These are phyloP conservation scores for Brienomyrus longianalis DNA, from an alignment of 2,113 vertebrate genomes.

Conservation along the genomic window DNA sequence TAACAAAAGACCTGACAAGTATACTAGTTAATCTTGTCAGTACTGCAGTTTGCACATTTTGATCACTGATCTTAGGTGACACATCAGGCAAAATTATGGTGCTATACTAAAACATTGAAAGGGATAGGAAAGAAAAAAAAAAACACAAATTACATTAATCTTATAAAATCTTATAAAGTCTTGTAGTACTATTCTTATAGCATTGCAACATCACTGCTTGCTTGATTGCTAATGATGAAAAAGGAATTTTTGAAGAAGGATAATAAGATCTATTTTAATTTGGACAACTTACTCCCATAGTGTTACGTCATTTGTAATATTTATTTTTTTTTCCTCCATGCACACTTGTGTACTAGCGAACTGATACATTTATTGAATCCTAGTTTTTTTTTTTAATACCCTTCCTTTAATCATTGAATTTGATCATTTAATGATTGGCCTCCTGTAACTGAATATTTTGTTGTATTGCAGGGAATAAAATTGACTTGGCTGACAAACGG, in stretches of 20 bases:
- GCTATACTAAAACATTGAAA: background rate
- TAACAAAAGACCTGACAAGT: background rate
- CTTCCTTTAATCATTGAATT: background rate
- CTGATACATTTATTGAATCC: background rate
- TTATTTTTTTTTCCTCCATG: background rate
- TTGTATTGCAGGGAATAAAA: constrained; percentile 83
- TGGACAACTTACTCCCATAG: background rate
- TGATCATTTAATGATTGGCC: too few relatives aligned
- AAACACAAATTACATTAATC: background rate
- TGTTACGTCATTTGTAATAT: background rate
- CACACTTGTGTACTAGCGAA: background rate
- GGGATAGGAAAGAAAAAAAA: background rate
- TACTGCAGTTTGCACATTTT: background rate
- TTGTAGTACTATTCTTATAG: background rate
- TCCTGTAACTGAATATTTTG: background rate
- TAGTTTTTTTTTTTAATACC: background rate
- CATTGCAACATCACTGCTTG: background rate
- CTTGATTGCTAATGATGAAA: background rate
- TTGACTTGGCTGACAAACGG: constrained; percentile 88
- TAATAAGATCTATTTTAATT: background rate
- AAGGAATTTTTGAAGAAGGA: background rate
- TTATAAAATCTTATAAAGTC: background rate
- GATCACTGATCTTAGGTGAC: background rate
- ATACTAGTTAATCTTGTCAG: background rate
- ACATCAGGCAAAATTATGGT: background rate